Conservation (phyloP, 2,888 invertebrate species). For the Octodonta nipae region DNA sequence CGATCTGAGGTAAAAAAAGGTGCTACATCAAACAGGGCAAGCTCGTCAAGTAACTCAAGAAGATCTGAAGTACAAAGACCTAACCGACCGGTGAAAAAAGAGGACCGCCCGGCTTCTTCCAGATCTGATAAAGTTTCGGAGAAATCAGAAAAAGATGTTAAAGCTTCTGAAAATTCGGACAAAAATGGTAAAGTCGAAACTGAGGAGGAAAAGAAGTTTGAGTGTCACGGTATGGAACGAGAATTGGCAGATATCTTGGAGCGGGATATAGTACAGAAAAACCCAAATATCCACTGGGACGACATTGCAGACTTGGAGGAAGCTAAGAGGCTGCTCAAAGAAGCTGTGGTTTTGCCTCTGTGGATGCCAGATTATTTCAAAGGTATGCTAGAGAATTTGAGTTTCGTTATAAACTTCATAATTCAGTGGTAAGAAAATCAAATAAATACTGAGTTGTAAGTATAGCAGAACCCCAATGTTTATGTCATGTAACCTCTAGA, state of each 20-base stretch:
- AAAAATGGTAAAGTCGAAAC: constrained; percentile 36
- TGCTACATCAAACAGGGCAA: constrained; percentile 29
- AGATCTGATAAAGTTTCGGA: constrained; percentile 31
- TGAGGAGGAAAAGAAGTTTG: constrained; percentile 73
- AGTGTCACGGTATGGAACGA: constrained; percentile 66
- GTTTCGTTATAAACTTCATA: not conserved
- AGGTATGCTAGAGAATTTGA: constrained; percentile 37
- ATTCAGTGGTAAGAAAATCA: no score
- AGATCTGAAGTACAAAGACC: constrained; percentile 23
- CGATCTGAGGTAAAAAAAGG: constrained; percentile 30
- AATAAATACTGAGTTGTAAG: no score
- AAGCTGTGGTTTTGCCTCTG: constrained; percentile 94
- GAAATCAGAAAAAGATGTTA: constrained; percentile 36
- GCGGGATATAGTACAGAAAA: constrained; percentile 91
- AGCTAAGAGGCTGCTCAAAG: constrained; percentile 82
- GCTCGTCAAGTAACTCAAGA: constrained; percentile 28
- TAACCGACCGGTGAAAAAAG: constrained; percentile 28
- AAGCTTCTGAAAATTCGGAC: constrained; percentile 54
- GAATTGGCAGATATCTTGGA: constrained; percentile 84
- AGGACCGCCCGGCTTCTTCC: constrained; percentile 32
- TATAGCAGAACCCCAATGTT: no score
- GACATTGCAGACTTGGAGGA: constrained; percentile 83
- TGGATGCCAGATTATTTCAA: constrained; percentile 98
- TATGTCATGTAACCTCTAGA: no score
- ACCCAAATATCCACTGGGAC: constrained; percentile 91